Conservation (phyloP, 2,888 invertebrate genomes). For the Amaurobius ferox region DNA sequence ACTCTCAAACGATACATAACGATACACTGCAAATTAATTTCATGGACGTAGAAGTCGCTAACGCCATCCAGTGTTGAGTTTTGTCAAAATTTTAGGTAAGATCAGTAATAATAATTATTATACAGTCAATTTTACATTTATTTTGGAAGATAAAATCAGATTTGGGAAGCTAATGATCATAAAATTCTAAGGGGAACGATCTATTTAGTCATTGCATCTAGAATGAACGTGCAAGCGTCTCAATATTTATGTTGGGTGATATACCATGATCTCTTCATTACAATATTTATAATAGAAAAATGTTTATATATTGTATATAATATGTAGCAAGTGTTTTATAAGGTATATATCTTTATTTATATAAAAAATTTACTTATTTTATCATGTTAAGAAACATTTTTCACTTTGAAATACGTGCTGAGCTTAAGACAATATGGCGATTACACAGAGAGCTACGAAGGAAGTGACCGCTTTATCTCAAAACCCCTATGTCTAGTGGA, state of each 20-base stretch:
- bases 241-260: conserved; percentile 5
- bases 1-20: no score
- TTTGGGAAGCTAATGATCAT: conserved; percentile 28
- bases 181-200: neutral
- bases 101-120: conserved; percentile 45
- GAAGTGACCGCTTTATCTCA: conserved; percentile 46
- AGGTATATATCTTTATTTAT: no score
- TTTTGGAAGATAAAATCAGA: conserved; percentile 37
- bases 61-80: conserved; percentile 72
- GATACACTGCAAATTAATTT: conserved; percentile 43
- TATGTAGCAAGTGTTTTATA: no score
- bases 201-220: neutral
- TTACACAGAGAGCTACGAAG: neutral
- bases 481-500: conserved; percentile 36
- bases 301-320: no score
- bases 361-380: conserved; percentile 22
- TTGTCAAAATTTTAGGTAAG: conserved; percentile 72
- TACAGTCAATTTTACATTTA: conserved; percentile 19
- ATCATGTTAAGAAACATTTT: neutral
- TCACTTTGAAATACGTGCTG: neutral
- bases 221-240: neutral
- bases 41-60: conserved; percentile 65
- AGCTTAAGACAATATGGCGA: conserved; percentile 52
- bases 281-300: no score
- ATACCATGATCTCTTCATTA: no score